phyloP scores from a whole-genome alignment of 2,797 vertebrate genomes.

The Podarcis lilfordi region DNA sequence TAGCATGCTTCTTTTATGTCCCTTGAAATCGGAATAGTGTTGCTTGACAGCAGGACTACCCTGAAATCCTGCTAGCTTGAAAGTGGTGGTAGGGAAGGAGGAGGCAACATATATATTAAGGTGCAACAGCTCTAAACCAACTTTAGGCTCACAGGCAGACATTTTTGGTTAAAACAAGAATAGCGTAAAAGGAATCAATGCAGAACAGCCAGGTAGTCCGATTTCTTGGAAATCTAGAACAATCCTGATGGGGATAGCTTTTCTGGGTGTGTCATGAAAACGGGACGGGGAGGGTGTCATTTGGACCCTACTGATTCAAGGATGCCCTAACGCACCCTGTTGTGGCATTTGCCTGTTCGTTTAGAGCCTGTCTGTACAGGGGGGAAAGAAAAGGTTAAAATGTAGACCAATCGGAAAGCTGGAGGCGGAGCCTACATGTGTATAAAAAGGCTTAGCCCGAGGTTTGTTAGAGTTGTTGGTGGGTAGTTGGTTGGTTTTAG shows the following conservation, averaged over 20 bases:
- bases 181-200: neutral
- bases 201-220: neutral
- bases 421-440: no score
- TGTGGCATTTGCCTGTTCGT: no score
- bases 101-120: neutral
- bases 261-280: no score
- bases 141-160: neutral
- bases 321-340: no score
- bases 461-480: no score
- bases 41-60: neutral
- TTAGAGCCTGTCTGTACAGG: no score
- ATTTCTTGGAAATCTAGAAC: neutral
- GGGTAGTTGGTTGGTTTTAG: no score
- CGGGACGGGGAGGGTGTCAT: no score
- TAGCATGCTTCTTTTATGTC: neutral
- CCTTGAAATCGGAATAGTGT: conserved; percentile 12
- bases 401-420: no score
- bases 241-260: neutral
- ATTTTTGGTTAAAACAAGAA: neutral
- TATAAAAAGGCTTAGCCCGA: no score
- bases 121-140: neutral
- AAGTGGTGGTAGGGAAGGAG: neutral
- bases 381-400: no score
- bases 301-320: no score
- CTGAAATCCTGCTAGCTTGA: neutral